Conservation (phyloP, 2,888 invertebrate species). For the Nomada fabriciana region DNA sequence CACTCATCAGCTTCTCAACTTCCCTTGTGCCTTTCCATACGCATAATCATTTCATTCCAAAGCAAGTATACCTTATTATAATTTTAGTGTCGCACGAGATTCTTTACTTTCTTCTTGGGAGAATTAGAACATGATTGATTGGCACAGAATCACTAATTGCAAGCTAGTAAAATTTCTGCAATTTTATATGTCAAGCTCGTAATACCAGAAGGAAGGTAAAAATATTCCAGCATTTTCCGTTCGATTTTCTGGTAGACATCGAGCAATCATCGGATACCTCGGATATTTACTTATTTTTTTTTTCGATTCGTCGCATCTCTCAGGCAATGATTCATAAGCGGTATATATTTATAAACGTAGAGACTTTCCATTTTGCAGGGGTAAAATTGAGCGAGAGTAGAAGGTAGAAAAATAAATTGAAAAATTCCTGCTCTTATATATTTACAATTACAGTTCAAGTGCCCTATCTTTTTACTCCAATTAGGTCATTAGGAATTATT, state of each 20-base stretch:
- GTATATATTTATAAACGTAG: conserved; percentile 23
- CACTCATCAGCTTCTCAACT: background rate
- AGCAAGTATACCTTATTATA: background rate
- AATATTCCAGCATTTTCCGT: background rate
- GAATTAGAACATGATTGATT: background rate
- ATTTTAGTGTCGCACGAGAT: background rate
- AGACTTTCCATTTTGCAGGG: conserved; percentile 9
- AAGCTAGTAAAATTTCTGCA: background rate
- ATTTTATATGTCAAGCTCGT: too few relatives aligned
- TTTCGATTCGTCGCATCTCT: conserved; percentile 17
- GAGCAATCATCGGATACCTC: background rate
- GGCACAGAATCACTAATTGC: conserved; percentile 33
- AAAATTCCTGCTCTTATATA: background rate
- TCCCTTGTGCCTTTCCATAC: background rate
- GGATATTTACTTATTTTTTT: background rate
- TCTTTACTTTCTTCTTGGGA: background rate
- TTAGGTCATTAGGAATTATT: too few relatives aligned
- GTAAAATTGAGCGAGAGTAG: conserved; percentile 3
- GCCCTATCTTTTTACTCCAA: too few relatives aligned
- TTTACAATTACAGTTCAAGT: background rate
- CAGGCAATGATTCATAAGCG: conserved; percentile 5
- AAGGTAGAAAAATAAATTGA: background rate
- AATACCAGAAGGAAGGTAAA: background rate
- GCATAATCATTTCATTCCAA: background rate
- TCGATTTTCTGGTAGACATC: background rate